Evolutionary conservation across 1,140 invertebrate species (phyloP), one percentile per base, ranked within the genome.

Genomic region (Papilio xuthus): DNA sequence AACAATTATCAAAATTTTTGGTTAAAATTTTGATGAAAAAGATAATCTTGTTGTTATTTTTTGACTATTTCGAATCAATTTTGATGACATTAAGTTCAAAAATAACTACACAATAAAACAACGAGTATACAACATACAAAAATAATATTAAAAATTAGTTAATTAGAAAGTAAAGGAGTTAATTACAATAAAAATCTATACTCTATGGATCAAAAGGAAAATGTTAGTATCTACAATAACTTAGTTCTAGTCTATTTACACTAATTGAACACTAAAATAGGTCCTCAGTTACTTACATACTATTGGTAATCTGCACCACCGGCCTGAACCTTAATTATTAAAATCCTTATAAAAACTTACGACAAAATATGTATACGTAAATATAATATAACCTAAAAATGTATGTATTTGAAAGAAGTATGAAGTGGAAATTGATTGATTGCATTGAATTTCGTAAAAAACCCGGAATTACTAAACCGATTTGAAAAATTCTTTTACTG

Each of bases 261-360:
- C 79, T 79, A 20, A 88, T 85, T 92, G 89, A 93, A 92, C 89
- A 92, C 90, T 91, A 86, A 91, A 87, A 89, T 88, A 92, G 89
- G 85, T 83, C 77, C 82, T 84, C 69, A 84, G 63, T 82, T 44
- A 84, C 86, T 89, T 92, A 89, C 79, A 72, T 81, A 85, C 86
- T 93, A 93, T 86, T 93, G 92, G 92, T 93, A 93, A 93, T 93
- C 92, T 93, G 92, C 92, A 93, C 92, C 92, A 93, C 92, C 92
- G 92, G 92, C 92, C 92, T 93, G 86, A 83, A 82, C 78, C 53
- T 83, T 60, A 60, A 60, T 7, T 50, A 60, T 53, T 12, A 78
- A 75, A 81, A 82, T 79, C 53, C 69, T 79, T 63, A 80, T 60
- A 79, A 70, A 60, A 77, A 80, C 81, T 78, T 82, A 79, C 80